phyloP scores from a whole-genome alignment of 2,797 vertebrate species.

The Pelobates cultripes region DNA sequence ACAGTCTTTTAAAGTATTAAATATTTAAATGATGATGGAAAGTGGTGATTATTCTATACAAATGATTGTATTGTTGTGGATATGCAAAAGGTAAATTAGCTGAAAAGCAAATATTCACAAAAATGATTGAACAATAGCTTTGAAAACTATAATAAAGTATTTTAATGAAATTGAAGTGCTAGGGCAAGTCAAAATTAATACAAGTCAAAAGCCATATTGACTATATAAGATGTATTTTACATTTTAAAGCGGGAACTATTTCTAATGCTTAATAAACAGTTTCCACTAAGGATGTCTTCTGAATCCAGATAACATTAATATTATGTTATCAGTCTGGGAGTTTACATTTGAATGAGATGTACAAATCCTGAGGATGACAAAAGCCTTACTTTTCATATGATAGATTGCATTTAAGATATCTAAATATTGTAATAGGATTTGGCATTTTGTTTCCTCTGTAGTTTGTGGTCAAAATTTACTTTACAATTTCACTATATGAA shows the following conservation, averaged over 20 bases:
- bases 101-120: constrained; percentile 8
- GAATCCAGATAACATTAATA: constrained; percentile 2
- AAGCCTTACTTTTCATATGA: constrained; percentile 1
- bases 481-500: no score
- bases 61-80: constrained; percentile 13
- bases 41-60: constrained; percentile 24
- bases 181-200: constrained; percentile 1
- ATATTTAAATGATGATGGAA: neutral
- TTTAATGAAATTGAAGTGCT: neutral
- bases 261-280: neutral
- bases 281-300: neutral
- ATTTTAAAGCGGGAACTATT: constrained; percentile 2
- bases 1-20: constrained; percentile 11
- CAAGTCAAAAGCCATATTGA: neutral
- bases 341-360: constrained; percentile 2
- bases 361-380: neutral
- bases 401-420: neutral
- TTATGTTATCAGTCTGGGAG: neutral
- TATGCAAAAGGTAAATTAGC: constrained; percentile 26
- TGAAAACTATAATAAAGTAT: constrained; percentile 6
- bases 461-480: no score
- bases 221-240: constrained; percentile 21
- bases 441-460: neutral
- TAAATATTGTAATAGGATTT: neutral
- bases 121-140: neutral